Conservation (phyloP, 2,113 vertebrate species). For the Rana temporaria region DNA sequence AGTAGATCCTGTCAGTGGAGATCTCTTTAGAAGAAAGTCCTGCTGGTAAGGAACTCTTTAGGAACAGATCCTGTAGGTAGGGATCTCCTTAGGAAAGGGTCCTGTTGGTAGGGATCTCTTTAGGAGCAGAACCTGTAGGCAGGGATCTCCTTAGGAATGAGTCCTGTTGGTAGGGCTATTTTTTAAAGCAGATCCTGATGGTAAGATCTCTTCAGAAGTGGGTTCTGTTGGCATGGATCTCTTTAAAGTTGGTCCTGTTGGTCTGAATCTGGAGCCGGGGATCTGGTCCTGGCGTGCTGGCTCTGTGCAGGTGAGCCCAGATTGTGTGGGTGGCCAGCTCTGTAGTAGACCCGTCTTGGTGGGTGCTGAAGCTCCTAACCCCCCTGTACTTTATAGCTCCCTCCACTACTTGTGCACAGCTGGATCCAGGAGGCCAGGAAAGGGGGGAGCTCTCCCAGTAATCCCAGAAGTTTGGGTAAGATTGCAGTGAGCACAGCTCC, state of each 20-base stretch:
- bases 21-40: too few species aligned
- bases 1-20: too few species aligned
- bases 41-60: too few species aligned
- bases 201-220: too few species aligned
- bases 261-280: too few species aligned
- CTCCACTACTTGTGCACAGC: background rate
- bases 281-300: too few species aligned
- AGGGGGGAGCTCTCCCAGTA: background rate
- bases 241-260: background rate
- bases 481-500: background rate
- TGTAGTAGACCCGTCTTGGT: background rate
- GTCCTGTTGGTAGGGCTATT: background rate
- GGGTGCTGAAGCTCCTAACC: background rate
- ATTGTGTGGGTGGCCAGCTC: background rate
- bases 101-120: too few species aligned
- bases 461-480: conserved; percentile 7
- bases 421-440: conserved; percentile 19
- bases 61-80: too few species aligned
- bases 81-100: background rate
- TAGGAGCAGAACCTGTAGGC: too few species aligned
- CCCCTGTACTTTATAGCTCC: background rate
- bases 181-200: too few species aligned
- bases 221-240: background rate
- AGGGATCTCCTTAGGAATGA: too few species aligned
- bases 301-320: background rate